Base-by-base conservation (phyloP, 2,113 vertebrate species). In the Astur gentilis region DNA sequence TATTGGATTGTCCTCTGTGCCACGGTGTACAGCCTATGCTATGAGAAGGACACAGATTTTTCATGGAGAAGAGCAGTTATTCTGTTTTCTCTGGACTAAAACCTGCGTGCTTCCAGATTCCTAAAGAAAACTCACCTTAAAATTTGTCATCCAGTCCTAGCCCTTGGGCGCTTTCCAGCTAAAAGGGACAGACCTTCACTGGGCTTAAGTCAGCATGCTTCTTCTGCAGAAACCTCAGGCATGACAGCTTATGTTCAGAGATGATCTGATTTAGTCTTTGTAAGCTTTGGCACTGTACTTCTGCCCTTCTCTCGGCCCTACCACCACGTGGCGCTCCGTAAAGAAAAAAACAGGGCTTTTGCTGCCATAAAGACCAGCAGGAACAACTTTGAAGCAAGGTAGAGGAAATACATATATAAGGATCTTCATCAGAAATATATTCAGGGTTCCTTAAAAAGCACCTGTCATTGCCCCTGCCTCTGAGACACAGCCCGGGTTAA, bases 1-100 rank as follows among this genome's bases (percentile, higher is more conserved):
- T 89, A 94, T 86, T 91, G 89, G 93, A 77, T 85, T 88, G 75
- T 95, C 81, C 70, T 49, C 84, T 77, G 10, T 55, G 58, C 62
- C 55, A 50, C 47, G 50, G 58, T 62, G 45, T 83, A 44, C 57
- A 58, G 40, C 11, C 15, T 66, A 31, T 57, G 52, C 40, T 87
- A n/a, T 47, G 42, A 72, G 84, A 82, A 87, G 57, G 75, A 72
- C 81, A 66, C 2, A 1, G n/a, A 32, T 77, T 87, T 77, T 85
- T 94, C 73, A 52, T 34, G 26, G 31, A 83, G 45, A 58, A 82
- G 40, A 73, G 7, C 4, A 77, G 55, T 70, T 80, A 50, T 7
- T 69, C 66, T 89, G 8, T 84, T 69, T 82, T 72, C 26, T 57
- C 27, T 54, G 47, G 44, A 79, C 61, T 75, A 34, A 84, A 84